Evolutionary conservation across 2,888 invertebrate species (phyloP), one percentile per base, ranked within the genome.

Genomic region (Pasiphila rectangulata): DNA sequence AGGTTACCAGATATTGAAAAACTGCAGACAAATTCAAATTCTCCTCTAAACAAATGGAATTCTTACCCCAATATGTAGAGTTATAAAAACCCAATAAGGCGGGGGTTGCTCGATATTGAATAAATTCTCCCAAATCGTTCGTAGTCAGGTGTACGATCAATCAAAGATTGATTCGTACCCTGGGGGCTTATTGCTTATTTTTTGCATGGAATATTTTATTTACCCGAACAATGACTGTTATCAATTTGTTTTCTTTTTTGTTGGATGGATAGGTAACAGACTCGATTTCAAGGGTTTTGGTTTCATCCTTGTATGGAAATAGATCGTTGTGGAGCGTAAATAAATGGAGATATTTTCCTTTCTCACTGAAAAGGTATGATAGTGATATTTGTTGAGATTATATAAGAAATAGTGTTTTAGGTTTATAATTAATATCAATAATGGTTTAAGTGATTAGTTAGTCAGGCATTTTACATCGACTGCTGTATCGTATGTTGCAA

Each of bases 61-160:
- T n/a, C n/a, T 15, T 51, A 32, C 34, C 35, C 27, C 21, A 39
- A 43, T 43, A 43, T 32, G 43, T 40, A 24, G 27, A 42, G 50
- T 51, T 52, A 54, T 54, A 52, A 54, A 52, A 57, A 48, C 44
- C 29, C 36, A 54, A 49, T 57, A 54, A 50, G 43, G 29, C 30
- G 24, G 50, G 51, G 50, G 47, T 52, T 54, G 50, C 40, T 37
- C 29, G 49, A 48, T 52, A 57, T 57, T 52, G 57, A 54, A 52
- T 54, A 54, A 52, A 52, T 52, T 51, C 34, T 37, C 44, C 43
- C 36, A 35, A 46, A 50, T 47, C 41, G 41, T 30, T 27, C 27
- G 46, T 48, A 43, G 56, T 47, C 57, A 57, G 56, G 54, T 57
- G 56, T 46, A 23, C 42, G 21, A 39, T 37, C 45, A 23, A 36